Percentiles rank a stretch among this genome's conserved stretches.
Conservation (phyloP, 30 jellyfish, hydroid and myxozoan genomes). For the Clytia hemisphaerica region DNA sequence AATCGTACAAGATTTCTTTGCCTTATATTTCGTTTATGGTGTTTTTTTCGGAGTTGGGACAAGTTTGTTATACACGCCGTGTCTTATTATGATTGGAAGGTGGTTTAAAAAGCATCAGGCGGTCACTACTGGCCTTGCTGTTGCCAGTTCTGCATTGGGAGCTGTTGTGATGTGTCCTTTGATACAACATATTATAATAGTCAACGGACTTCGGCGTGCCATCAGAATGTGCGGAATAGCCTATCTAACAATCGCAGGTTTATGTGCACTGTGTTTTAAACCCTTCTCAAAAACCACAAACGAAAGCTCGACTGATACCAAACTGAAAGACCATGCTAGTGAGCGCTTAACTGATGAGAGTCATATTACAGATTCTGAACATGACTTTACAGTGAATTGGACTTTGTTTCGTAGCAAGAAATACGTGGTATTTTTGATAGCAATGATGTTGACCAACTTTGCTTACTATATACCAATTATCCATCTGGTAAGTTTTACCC, state of each 20-base stretch:
- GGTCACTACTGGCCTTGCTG: constrained; percentile 81
- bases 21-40: constrained; percentile 74
- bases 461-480: constrained; percentile 80
- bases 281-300: constrained; percentile 23
- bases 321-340: background rate
- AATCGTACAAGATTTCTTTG: constrained; percentile 30
- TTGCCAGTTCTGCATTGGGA: constrained; percentile 80
- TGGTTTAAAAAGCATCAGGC: constrained; percentile 60
- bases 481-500: constrained; percentile 76
- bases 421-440: constrained; percentile 40
- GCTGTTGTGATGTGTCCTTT: constrained; percentile 76
- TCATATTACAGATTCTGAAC: background rate
- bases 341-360: constrained; percentile 15
- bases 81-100: constrained; percentile 67
- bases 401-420: constrained; percentile 41
- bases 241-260: constrained; percentile 31
- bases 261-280: constrained; percentile 57
- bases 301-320: background rate
- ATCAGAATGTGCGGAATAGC: constrained; percentile 56
- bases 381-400: constrained; percentile 27
- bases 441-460: constrained; percentile 76
- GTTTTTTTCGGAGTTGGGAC: constrained; percentile 91
- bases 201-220: constrained; percentile 56
- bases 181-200: constrained; percentile 35
- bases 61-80: constrained; percentile 87